phyloP scores from a whole-genome alignment of 2,888 invertebrate species.

The Troides helena region DNA sequence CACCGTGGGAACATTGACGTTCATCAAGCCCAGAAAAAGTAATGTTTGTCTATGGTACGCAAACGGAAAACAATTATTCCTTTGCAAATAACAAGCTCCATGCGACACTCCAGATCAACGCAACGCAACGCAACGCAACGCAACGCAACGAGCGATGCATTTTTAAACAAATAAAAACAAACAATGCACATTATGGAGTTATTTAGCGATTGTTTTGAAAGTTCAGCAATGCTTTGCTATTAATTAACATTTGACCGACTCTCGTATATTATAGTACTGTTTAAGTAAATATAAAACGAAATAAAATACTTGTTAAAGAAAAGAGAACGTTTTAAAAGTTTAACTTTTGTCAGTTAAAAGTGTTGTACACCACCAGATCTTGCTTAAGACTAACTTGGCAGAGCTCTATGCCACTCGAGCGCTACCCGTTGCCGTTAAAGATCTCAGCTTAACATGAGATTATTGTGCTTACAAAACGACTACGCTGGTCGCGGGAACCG shows the following conservation, averaged over 20 bases:
- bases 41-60: background rate
- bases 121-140: background rate
- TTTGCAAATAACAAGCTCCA: background rate
- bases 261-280: no score
- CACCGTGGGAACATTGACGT: background rate
- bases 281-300: no score
- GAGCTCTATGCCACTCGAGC: no score
- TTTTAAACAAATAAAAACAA: slow-evolving; percentile 2
- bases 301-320: no score
- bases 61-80: background rate
- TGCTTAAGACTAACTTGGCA: no score
- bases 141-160: slow-evolving; percentile 1
- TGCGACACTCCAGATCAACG: background rate
- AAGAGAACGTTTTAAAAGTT: no score
- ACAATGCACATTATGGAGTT: background rate
- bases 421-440: no score
- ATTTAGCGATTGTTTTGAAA: background rate
- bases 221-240: background rate
- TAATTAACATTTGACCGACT: background rate
- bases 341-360: no score
- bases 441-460: no score
- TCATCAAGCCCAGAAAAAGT: background rate
- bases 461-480: no score
- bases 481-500: no score
- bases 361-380: no score